Base-by-base conservation (phyloP, 2,113 vertebrate genomes). In the Dromaius novaehollandiae region DNA sequence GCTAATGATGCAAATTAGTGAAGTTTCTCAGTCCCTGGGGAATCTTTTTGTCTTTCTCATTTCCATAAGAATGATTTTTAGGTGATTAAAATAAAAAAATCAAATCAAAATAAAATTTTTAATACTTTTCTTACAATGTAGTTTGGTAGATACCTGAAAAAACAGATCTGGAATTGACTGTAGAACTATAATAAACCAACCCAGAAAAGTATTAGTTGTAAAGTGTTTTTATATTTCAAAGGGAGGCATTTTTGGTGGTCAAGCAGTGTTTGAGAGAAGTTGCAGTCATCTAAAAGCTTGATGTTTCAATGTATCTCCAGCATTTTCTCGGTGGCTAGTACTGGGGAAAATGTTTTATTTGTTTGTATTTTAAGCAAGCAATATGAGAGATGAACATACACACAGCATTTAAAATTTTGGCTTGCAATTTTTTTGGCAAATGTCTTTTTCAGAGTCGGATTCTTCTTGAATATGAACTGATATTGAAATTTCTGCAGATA, bases 11-110 rank as follows among this genome's bases (percentile, higher is more conserved):
- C 80, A 93, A 94, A 86, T 96, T 93, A 68, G 42, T 63, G 83
- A 90, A 97, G 95, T 97, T 97, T 97, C 94, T 95, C 91, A 95
- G 91, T 95, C 96, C 91, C 96, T 88, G 73, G 91, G 95, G 97
- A 96, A 96, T 96, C 93, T 95, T 95, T 95, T 97, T 96, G 96
- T 97, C 96, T 97, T 95, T 96, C 93, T 95, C 89, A 97, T 97
- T 97, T 97, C 94, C 96, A 97, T 97, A 94, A 97, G 93, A 97
- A 97, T 94, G 96, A 90, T 93, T 97, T 96, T 95, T 95, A 88
- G 82, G 93, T 95, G 91, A 97, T 97, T 97, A 95, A 97, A 97
- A 97, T 93, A 97, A 97, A 97, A 96, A 56, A 56, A 95, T 90
- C 95, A 90, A 94, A 95, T 93, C 79, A 89, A 96, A 97, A 95